A percentile compares a stretch with the other conserved stretches of the same genome.
phyloP scores from a whole-genome alignment of 2,888 invertebrate species.

The Hypomecis punctinalis region DNA sequence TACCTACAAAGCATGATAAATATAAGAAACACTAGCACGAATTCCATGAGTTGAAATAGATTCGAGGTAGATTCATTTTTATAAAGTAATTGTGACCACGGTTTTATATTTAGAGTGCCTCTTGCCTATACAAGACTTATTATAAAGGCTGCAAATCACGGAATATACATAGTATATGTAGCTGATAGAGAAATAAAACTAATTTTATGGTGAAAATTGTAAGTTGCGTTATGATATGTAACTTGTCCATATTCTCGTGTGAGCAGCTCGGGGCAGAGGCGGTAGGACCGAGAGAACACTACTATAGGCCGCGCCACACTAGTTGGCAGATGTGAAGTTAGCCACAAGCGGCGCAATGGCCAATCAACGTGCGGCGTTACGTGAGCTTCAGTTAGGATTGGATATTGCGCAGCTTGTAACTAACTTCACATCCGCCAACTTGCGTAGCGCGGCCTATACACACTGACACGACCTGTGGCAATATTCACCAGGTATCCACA shows the following conservation, averaged over 20 bases:
- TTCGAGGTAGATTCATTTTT: conserved; percentile 79
- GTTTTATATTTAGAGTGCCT: conserved; percentile 88
- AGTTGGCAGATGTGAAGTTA: too few relatives aligned
- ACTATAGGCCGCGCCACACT: too few relatives aligned
- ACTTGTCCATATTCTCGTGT: conserved; percentile 56
- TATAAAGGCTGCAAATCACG: conserved; percentile 86
- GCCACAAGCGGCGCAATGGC: too few relatives aligned
- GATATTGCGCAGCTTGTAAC: too few relatives aligned
- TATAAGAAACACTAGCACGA: conserved; percentile 77
- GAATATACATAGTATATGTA: conserved; percentile 83
- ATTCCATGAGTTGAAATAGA: conserved; percentile 76
- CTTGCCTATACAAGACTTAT: conserved; percentile 86
- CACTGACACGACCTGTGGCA: too few relatives aligned
- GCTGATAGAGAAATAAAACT: conserved; percentile 74
- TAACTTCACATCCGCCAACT: too few relatives aligned
- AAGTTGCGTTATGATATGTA: conserved; percentile 85
- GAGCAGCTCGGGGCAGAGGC: conserved; percentile 28
- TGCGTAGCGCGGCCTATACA: too few relatives aligned
- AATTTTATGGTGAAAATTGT: conserved; percentile 86
- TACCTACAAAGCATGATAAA: conserved; percentile 72
- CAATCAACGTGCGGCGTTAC: too few relatives aligned
- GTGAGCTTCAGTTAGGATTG: too few relatives aligned
- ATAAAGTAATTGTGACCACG: conserved; percentile 84
- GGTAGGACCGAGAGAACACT: conserved; percentile 16
- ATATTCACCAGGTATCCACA: too few relatives aligned